Evolutionary conservation across 2,797 vertebrate genomes (phyloP), one percentile per base, ranked within the genome.

Genomic region (Saxicola maurus): DNA sequence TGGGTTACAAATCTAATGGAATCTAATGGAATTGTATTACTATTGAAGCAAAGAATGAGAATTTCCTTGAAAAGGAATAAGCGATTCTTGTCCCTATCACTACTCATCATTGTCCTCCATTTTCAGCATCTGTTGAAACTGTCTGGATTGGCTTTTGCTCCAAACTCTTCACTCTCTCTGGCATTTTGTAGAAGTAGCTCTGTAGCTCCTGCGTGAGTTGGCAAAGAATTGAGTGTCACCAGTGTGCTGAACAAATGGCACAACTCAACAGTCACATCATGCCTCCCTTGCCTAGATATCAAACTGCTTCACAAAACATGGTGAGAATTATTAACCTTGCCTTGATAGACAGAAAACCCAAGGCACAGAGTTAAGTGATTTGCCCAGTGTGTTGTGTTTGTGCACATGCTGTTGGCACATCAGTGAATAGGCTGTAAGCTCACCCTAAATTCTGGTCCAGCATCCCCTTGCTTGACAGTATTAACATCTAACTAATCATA

Each of bases 371-470:
- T n/a, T 52, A 62, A 28, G 9, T 48, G 28, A 48, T 79, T 79
- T 66, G 37, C 68, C n/a, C 17, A 30, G 10, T 38, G 30, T 74
- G 46, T 25, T 48, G 46, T 48, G 13, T 48, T 15, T 77, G 24
- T 14, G 30, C 20, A 30, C 8, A 3, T 28, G n/a, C 59, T 3
- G 0, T 61, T 77, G 42, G 40, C 45, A 31, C 28, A 42, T 19
- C 0, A 0, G 23, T 37, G 45, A 66, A 35, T 7, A 73, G n/a
- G 45, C 45, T 42, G 5, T 55, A 74, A 79, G 27, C 1, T 2
- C 35, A 67, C 38, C n/a, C 66, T 71, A 20, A 75, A 8, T 89
- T 91, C 53, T 74, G 61, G 27, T 67, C 28, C 35, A 60, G 27
- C 53, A 71, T 71, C 42, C 14, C 14, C 48, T 24, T 80, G 16